Conservation (phyloP, 2,888 invertebrate species). For the Erebia aethiops region DNA sequence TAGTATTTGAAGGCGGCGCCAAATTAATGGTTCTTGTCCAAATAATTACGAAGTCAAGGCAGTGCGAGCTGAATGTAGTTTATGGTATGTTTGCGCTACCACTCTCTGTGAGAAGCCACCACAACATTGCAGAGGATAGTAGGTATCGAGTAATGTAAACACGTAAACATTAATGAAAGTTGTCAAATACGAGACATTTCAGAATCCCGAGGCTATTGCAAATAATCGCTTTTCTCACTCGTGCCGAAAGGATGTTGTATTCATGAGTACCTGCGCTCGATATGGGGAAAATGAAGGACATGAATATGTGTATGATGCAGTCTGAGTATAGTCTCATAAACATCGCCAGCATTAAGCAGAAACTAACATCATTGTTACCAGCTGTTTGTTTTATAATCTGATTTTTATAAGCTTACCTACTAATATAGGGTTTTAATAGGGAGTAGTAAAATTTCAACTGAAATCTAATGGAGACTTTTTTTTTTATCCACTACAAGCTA, state of each 20-base stretch:
- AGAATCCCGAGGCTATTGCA: background rate
- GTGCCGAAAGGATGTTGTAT: conserved; percentile 8
- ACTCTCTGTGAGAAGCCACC: too few relatives aligned
- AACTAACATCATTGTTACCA: background rate
- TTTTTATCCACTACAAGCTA: too few relatives aligned
- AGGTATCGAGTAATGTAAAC: background rate
- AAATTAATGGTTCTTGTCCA: too few relatives aligned
- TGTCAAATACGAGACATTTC: conserved; percentile 3
- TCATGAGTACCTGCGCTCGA: background rate
- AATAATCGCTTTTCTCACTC: conserved; percentile 5
- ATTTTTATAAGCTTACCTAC: background rate
- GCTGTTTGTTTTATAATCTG: background rate
- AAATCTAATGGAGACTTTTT: too few relatives aligned
- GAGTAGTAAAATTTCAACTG: too few relatives aligned
- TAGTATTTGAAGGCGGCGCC: too few relatives aligned
- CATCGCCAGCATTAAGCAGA: background rate
- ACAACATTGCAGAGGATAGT: background rate
- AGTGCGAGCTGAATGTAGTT: too few relatives aligned
- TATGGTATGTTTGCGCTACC: too few relatives aligned
- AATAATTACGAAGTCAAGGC: too few relatives aligned
- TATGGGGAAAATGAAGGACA: conserved; percentile 5
- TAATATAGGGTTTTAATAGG: background rate
- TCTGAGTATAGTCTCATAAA: conserved; percentile 1
- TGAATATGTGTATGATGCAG: background rate
- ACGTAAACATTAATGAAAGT: background rate